Conservation (phyloP, 2,888 invertebrate species). For the Leptinotarsa juncta region DNA sequence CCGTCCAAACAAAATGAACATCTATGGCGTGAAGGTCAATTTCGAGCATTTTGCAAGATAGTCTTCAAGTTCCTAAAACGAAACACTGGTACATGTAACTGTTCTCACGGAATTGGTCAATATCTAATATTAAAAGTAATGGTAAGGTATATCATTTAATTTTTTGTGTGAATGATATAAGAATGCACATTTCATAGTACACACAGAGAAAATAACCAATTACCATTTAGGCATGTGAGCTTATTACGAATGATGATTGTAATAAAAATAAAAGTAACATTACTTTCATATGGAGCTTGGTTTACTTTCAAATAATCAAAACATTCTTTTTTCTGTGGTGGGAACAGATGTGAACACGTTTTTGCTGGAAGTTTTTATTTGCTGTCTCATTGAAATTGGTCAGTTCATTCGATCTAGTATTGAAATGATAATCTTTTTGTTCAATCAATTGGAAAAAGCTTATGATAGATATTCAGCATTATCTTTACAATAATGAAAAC, state of each 20-base stretch:
- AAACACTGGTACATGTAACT: constrained; percentile 34
- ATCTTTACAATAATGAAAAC: too few relatives aligned
- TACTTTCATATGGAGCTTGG: too few relatives aligned
- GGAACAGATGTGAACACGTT: too few relatives aligned
- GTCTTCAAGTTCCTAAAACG: constrained; percentile 14
- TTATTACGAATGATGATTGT: background rate
- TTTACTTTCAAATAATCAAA: too few relatives aligned
- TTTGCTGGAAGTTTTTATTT: too few relatives aligned
- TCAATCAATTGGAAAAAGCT: too few relatives aligned
- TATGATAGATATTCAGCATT: too few relatives aligned
- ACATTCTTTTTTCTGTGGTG: too few relatives aligned
- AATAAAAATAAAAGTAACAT: background rate
- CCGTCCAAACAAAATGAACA: constrained; percentile 24
- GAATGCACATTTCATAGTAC: background rate
- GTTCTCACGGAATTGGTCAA: constrained; percentile 44
- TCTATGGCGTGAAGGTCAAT: constrained; percentile 27
- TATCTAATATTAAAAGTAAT: constrained; percentile 11
- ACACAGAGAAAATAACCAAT: background rate
- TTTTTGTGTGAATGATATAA: constrained; percentile 12
- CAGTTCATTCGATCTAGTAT: too few relatives aligned
- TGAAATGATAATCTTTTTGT: too few relatives aligned
- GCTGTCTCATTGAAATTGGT: too few relatives aligned
- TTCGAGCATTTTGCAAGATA: constrained; percentile 22
- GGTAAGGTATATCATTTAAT: constrained; percentile 5
- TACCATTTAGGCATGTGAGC: background rate